Evolutionary conservation across 2,113 vertebrate species (phyloP).

Genomic region (Halichoerus grypus): DNA sequence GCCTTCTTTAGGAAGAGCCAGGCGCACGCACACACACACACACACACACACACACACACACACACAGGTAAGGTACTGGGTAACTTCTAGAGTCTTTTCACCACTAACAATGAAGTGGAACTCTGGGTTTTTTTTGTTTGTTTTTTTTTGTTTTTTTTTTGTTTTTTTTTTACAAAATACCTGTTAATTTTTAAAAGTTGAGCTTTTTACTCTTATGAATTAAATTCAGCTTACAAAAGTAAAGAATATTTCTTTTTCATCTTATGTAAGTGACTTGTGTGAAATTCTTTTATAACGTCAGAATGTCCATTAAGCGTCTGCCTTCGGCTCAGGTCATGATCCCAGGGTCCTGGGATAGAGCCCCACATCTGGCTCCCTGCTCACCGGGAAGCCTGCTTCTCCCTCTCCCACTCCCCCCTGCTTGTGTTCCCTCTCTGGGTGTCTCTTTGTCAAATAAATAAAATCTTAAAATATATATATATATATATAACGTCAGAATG

Average conservation of each 20-base stretch:
- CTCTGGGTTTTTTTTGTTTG: background rate
- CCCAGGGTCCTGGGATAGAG: too few relatives aligned
- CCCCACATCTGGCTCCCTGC: too few relatives aligned
- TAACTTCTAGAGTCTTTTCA: background rate
- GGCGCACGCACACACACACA: background rate
- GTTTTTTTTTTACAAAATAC: background rate
- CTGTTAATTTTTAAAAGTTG: background rate
- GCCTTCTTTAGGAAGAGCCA: background rate
- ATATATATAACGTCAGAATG: background rate
- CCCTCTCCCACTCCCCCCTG: too few relatives aligned
- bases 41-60: background rate
- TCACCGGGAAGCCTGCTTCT: too few relatives aligned
- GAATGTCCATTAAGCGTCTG: background rate
- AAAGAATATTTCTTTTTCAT: constrained; percentile 18
- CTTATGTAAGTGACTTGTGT: background rate
- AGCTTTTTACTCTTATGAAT: background rate
- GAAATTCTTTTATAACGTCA: background rate
- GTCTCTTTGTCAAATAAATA: too few relatives aligned
- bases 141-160: background rate
- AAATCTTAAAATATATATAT: too few relatives aligned
- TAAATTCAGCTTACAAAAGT: background rate
- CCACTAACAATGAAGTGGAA: background rate
- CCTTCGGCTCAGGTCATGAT: too few relatives aligned
- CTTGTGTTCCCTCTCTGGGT: too few relatives aligned
- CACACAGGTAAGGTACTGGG: background rate